Conservation (phyloP, 2,888 invertebrate genomes). For the Macropis europaea region DNA sequence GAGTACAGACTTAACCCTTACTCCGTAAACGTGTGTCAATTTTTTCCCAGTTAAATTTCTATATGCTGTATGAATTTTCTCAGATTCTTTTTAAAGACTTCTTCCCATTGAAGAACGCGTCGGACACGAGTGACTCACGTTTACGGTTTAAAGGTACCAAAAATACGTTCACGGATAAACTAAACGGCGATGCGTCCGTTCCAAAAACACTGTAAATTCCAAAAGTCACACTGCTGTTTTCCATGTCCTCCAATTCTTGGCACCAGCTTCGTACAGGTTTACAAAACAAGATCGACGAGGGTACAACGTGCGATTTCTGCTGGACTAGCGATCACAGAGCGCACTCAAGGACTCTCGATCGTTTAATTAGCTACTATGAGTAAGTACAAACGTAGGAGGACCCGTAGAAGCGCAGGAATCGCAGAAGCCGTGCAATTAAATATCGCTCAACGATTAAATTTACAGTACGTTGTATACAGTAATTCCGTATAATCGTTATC, state of each 20-base stretch:
- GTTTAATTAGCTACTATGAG: neutral
- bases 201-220: too few relatives aligned
- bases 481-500: neutral
- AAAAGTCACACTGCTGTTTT: too few relatives aligned
- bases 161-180: too few relatives aligned
- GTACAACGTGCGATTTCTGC: neutral
- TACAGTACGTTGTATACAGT: neutral
- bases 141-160: too few relatives aligned
- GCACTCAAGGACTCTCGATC: neutral
- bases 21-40: too few relatives aligned
- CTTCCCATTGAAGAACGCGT: too few relatives aligned
- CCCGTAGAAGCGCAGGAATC: neutral
- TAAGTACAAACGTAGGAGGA: neutral
- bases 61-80: too few relatives aligned
- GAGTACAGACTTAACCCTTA: neutral
- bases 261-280: conserved; percentile 12
- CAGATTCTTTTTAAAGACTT: too few relatives aligned
- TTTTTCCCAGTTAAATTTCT: too few relatives aligned
- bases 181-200: too few relatives aligned
- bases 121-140: too few relatives aligned
- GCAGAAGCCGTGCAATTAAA: neutral
- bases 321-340: neutral
- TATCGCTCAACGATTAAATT: neutral
- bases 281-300: neutral
- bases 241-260: conserved; percentile 42